Evolutionary conservation across 2,113 vertebrate species (phyloP).

Genomic region (Sorex fumeus): DNA sequence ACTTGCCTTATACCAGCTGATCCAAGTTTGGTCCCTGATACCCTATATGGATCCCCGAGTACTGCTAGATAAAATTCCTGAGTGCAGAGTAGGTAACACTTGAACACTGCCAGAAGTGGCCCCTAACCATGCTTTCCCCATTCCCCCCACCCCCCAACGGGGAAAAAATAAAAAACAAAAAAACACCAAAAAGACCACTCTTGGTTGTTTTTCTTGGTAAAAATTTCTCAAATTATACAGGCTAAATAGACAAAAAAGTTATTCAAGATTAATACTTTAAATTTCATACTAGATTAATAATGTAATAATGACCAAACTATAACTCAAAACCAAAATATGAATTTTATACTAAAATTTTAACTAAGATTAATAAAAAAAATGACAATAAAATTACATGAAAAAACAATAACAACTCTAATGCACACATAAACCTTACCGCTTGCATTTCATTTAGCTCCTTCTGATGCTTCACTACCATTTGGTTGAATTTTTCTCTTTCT

Average conservation of each 20-base stretch:
- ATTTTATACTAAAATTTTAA: conserved; percentile 38
- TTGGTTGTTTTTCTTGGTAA: neutral
- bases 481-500: conserved; percentile 99
- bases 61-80: no score
- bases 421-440: conserved; percentile 89
- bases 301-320: neutral
- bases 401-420: neutral
- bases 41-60: no score
- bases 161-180: no score
- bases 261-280: conserved; percentile 1
- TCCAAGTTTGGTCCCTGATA: no score
- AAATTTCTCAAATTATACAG: conserved; percentile 15
- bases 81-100: no score
- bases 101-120: no score
- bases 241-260: neutral
- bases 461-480: conserved; percentile 98
- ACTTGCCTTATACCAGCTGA: no score
- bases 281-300: neutral
- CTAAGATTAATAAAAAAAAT: neutral
- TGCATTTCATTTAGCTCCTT: conserved; percentile 98
- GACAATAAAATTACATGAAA: neutral
- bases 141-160: no score
- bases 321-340: neutral
- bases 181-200: no score
- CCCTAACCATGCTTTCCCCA: neutral